These are phyloP conservation scores for Hippocampus kuda DNA, from an alignment of 2,797 vertebrate genomes.

Conservation along the genomic window DNA sequence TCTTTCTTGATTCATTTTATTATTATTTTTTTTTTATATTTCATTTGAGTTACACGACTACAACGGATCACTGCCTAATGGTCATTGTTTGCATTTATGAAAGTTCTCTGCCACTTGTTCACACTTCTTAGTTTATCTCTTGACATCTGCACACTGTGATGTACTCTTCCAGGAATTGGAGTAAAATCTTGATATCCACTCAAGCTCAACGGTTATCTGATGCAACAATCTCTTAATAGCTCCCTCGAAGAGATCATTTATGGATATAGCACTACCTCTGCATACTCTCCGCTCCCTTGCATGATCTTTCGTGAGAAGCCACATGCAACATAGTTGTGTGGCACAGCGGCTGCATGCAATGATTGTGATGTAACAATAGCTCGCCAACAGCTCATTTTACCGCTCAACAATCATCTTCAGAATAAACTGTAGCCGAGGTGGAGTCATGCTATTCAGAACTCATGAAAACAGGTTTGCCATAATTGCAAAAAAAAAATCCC, in stretches of 20 bases:
- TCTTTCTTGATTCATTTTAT: neutral
- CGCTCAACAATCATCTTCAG: conserved; percentile 33
- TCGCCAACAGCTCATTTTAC: conserved; percentile 54
- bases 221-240: conserved; percentile 37
- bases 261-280: conserved; percentile 27
- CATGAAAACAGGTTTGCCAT: conserved; percentile 2
- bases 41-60: no score
- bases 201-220: conserved; percentile 33
- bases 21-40: no score
- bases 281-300: conserved; percentile 39
- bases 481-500: neutral
- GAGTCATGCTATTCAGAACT: conserved; percentile 14
- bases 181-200: conserved; percentile 23
- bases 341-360: conserved; percentile 54
- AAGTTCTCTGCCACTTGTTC: neutral
- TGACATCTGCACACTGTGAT: conserved; percentile 4
- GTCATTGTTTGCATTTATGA: neutral
- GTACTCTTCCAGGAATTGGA: conserved; percentile 7
- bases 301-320: conserved; percentile 61
- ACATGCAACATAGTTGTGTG: conserved; percentile 51
- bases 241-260: conserved; percentile 45
- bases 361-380: conserved; percentile 58
- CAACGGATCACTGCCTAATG: neutral
- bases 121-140: conserved; percentile 1
- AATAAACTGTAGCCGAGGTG: conserved; percentile 14